Percentiles rank a stretch among this genome's conserved stretches.
Evolutionary conservation across 2,797 vertebrate genomes (phyloP).

Genomic region (Monodelphis domestica): DNA sequence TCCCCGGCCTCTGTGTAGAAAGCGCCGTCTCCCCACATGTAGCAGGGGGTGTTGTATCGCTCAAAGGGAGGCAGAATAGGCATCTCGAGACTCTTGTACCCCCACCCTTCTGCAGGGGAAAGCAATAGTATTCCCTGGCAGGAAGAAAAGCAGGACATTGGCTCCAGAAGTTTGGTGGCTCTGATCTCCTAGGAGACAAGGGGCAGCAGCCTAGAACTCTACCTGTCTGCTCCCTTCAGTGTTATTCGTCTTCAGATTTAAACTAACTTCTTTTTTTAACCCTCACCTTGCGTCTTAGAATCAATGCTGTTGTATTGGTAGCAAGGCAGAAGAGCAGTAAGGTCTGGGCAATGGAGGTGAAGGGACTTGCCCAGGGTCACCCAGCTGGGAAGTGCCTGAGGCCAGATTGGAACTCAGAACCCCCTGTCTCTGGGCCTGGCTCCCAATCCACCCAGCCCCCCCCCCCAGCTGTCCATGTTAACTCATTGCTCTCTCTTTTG

Average conservation of each 20-base stretch:
- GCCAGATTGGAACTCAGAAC: too few species aligned
- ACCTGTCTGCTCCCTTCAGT: not conserved
- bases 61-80: not conserved
- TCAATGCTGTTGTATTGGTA: too few species aligned
- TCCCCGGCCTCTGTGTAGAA: not conserved
- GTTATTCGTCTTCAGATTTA: not conserved
- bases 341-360: too few species aligned
- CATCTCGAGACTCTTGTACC: not conserved
- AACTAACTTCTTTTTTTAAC: too few species aligned
- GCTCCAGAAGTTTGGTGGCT: not conserved
- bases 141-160: not conserved
- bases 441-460: too few species aligned
- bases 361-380: too few species aligned
- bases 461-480: too few species aligned
- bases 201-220: not conserved
- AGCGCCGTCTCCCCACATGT: not conserved
- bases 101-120: not conserved
- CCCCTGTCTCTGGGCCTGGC: too few species aligned
- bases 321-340: too few species aligned
- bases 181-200: not conserved
- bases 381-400: too few species aligned
- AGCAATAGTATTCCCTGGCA: not conserved
- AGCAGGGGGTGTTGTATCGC: not conserved
- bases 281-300: too few species aligned
- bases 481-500: not conserved